Evolutionary conservation across 2,113 vertebrate genomes (phyloP).

Genomic region (Cyanocitta stelleri): DNA sequence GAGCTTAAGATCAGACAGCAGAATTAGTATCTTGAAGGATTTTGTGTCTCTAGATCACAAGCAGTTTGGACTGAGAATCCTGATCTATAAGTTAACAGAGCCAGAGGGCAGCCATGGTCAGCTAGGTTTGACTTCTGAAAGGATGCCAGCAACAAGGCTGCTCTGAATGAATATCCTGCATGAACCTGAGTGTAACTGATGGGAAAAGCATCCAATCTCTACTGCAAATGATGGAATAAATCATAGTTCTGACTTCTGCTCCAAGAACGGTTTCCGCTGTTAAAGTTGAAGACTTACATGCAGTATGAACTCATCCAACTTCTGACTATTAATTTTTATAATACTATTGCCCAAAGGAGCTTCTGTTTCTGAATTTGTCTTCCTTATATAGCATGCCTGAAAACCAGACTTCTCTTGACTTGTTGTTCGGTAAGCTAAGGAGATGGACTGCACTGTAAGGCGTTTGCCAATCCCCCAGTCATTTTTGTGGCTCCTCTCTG

Average conservation of each 20-base stretch:
- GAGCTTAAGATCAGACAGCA: neutral
- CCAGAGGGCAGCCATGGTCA: neutral
- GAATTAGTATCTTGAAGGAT: neutral
- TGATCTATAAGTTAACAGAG: neutral
- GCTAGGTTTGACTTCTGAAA: neutral
- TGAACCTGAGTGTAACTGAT: neutral
- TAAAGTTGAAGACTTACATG: neutral
- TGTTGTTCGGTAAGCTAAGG: neutral
- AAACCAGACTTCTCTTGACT: neutral
- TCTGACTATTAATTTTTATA: neutral
- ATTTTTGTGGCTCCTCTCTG: conserved; percentile 27
- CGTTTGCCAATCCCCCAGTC: neutral
- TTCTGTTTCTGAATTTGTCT: conserved; percentile 5
- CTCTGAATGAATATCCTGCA: neutral
- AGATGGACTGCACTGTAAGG: neutral
- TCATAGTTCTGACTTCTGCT: neutral
- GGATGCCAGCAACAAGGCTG: neutral
- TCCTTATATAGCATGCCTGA: neutral
- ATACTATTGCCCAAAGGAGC: neutral
- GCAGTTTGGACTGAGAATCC: neutral
- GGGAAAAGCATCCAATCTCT: neutral
- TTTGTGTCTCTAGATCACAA: neutral
- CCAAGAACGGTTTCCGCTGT: neutral
- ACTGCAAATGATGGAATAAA: neutral
- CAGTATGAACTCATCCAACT: neutral